A percentile compares a stretch with the other conserved stretches of the same genome.
Conservation (phyloP, 2,113 vertebrate species). For the zebrafish (Danio rerio) region DNA sequence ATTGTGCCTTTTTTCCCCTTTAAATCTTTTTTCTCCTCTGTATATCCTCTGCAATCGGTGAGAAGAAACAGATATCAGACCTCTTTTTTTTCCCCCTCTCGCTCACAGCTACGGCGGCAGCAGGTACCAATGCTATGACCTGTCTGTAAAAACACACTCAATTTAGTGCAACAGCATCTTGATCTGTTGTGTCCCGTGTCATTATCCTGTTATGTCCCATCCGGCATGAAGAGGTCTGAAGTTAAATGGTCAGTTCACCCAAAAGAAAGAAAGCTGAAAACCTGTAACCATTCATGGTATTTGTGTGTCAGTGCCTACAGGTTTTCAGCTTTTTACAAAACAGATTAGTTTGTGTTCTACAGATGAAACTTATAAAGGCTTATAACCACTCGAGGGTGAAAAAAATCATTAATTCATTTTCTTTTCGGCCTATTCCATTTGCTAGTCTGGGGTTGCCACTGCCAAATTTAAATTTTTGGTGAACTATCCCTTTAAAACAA, state of each 20-base stretch:
- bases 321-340: no score
- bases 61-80: conserved; percentile 37
- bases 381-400: no score
- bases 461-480: no score
- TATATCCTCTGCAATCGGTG: conserved; percentile 72
- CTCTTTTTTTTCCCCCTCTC: background rate
- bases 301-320: no score
- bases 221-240: conserved; percentile 43
- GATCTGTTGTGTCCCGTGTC: conserved; percentile 43
- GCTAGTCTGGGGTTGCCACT: no score
- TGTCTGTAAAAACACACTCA: conserved; percentile 50
- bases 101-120: conserved; percentile 4
- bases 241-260: background rate
- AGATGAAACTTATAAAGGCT: no score
- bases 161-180: conserved; percentile 57
- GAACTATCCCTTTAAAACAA: background rate
- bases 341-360: no score
- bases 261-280: no score
- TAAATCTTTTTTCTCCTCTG: conserved; percentile 81
- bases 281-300: no score
- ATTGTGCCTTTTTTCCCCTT: conserved; percentile 72
- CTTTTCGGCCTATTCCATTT: no score
- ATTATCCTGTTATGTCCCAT: conserved; percentile 58
- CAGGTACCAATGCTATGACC: conserved; percentile 55
- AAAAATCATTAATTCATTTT: no score